Percentiles rank a stretch among this genome's conserved stretches.
Evolutionary conservation across 2,888 invertebrate species (phyloP).

Genomic region (Ochropleura plecta): DNA sequence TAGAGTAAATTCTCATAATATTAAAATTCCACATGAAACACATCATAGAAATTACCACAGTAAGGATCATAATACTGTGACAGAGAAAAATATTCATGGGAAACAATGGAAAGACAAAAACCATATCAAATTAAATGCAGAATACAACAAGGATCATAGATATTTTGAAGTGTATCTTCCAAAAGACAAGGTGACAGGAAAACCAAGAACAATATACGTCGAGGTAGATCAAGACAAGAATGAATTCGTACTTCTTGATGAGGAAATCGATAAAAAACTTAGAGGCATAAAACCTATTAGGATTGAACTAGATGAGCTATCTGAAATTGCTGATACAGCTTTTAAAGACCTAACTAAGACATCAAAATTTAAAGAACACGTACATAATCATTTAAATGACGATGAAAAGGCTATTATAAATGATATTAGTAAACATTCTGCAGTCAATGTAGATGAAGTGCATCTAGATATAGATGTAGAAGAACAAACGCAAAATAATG

Average conservation of each 20-base stretch:
- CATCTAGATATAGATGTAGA: background rate
- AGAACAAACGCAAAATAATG: background rate
- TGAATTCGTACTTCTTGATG: conserved; percentile 23
- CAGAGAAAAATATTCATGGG: background rate
- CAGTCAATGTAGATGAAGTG: no score
- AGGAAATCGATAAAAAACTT: conserved; percentile 17
- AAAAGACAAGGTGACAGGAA: conserved; percentile 17
- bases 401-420: background rate
- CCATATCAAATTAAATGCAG: conserved; percentile 4
- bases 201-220: conserved; percentile 44
- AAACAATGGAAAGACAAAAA: conserved; percentile 3
- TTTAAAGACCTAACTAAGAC: conserved; percentile 10
- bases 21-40: background rate
- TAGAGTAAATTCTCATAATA: background rate
- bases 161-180: conserved; percentile 47
- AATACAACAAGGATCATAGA: conserved; percentile 13
- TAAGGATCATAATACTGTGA: background rate
- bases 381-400: conserved; percentile 2
- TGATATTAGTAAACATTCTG: background rate
- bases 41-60: conserved; percentile 1
- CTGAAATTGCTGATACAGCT: conserved; percentile 26
- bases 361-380: background rate
- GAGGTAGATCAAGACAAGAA: conserved; percentile 35
- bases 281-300: conserved; percentile 13
- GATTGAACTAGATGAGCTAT: conserved; percentile 37